A percentile compares a stretch with the other conserved stretches of the same genome.
Conservation (phyloP, 2,113 vertebrate species). For the Lanius ludovicianus region DNA sequence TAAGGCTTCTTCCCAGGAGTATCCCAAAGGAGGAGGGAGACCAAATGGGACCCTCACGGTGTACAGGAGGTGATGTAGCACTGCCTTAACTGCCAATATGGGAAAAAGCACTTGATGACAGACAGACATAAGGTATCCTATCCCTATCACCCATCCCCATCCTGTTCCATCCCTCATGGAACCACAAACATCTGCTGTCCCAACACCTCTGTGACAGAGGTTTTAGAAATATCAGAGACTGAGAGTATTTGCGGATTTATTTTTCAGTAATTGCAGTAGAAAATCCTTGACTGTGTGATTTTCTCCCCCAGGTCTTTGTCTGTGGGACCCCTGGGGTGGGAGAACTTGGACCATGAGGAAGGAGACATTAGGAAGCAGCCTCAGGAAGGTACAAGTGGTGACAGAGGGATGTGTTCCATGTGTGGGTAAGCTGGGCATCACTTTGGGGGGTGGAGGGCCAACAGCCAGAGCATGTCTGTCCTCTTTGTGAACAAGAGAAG, state of each 20-base stretch:
- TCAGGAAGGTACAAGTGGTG: not conserved
- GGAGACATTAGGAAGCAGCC: not conserved
- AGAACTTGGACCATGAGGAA: not conserved
- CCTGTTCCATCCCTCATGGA: not conserved
- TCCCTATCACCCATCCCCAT: not conserved
- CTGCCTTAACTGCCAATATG: not conserved
- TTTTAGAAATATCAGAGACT: not conserved
- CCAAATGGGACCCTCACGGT: not conserved
- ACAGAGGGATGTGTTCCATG: accelerated
- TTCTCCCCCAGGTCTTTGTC: not conserved
- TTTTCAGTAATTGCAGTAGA: not conserved
- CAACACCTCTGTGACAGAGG: not conserved
- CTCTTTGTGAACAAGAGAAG: not conserved
- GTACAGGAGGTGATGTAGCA: not conserved
- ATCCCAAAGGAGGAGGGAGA: not conserved
- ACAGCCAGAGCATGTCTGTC: not conserved
- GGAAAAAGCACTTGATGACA: not conserved
- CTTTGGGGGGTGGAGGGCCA: not conserved
- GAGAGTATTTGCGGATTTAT: not conserved
- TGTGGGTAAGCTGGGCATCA: not conserved
- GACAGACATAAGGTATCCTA: not conserved
- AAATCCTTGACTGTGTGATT: not conserved
- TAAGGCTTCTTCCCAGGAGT: not conserved
- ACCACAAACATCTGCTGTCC: not conserved
- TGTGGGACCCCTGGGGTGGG: not conserved